A percentile compares a stretch with the other conserved stretches of the same genome.
Evolutionary conservation across 2,888 invertebrate species (phyloP).

Genomic region (Parnassius smintheus): DNA sequence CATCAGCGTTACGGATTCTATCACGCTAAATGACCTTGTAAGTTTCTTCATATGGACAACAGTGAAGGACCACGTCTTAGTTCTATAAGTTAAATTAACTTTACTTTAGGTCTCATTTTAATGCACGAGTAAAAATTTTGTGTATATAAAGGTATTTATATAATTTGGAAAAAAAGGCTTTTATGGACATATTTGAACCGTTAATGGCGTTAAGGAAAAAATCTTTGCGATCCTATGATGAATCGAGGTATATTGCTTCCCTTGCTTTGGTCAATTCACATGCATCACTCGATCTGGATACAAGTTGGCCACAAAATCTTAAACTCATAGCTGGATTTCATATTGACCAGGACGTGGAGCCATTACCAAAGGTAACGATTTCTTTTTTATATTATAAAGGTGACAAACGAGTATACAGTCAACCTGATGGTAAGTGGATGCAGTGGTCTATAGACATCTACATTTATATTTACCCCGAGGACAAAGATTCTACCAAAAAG

Average conservation of each 20-base stretch:
- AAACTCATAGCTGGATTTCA: conserved; percentile 38
- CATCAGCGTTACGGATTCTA: no score
- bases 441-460: no score
- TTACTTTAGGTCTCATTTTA: no score
- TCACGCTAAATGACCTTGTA: no score
- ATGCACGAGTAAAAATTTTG: background rate
- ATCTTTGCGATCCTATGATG: conserved; percentile 40
- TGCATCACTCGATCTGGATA: background rate
- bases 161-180: conserved; percentile 27
- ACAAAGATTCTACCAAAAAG: no score
- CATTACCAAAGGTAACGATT: conserved; percentile 39
- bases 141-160: conserved; percentile 43
- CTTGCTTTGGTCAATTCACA: conserved; percentile 14
- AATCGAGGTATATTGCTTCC: conserved; percentile 36
- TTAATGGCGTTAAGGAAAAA: conserved; percentile 31
- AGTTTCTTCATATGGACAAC: no score
- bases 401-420: no score
- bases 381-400: background rate
- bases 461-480: no score
- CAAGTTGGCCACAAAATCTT: conserved; percentile 20
- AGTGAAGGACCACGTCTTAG: no score
- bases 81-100: no score
- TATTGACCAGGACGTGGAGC: conserved; percentile 36
- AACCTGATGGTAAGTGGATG: no score
- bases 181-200: conserved; percentile 14